Base-by-base conservation (phyloP, 1,140 invertebrate genomes). In the Macrostomum lignano region DNA sequence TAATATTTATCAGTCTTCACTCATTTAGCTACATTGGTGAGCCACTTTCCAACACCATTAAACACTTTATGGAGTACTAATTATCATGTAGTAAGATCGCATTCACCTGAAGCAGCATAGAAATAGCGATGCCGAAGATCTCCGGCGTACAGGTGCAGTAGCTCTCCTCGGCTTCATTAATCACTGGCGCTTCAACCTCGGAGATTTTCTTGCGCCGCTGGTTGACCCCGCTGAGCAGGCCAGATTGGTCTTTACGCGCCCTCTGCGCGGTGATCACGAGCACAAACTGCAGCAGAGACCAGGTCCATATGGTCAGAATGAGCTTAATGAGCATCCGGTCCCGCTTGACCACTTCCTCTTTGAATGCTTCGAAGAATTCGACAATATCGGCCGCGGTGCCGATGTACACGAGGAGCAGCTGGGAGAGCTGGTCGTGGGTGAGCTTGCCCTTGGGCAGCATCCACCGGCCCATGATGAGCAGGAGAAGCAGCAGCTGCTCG, bases 301-400 rank as follows among this genome's bases (percentile, higher is more conserved):
- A 74, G 1, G 75, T 74, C 53, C 53, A 56, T 24, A 54, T 52
- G 9, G 46, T 47, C 9, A 56, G 41, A 10, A 55, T 49, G 11
- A 48, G 40, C 11, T 45, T 48, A 32, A 48, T 51, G 26, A 54
- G 36, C 7, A 48, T 23, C 21, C 35, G 32, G 36, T 54, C 51
- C 33, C 48, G 42, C 19, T 40, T 42, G 1, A 54, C 53, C 42
- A 42, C 34, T 7, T 51, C 43, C 35, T 56, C 53, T 32, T 52
- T 64, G 57, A 86, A 84, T 0, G 78, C 79, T 49, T 86, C 79
- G 51, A 84, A 84, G 52, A 88, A 84, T 52, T 88, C 79, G 19
- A 86, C 79, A 36, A 88, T 88, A 49, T 88, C 81, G 0, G 77
- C 78, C 0, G 78, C 78, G 1, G 76, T 82, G 21, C 65, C 65